Evolutionary conservation across 2,888 invertebrate species (phyloP).

Genomic region (Meghimatium bilineatum): DNA sequence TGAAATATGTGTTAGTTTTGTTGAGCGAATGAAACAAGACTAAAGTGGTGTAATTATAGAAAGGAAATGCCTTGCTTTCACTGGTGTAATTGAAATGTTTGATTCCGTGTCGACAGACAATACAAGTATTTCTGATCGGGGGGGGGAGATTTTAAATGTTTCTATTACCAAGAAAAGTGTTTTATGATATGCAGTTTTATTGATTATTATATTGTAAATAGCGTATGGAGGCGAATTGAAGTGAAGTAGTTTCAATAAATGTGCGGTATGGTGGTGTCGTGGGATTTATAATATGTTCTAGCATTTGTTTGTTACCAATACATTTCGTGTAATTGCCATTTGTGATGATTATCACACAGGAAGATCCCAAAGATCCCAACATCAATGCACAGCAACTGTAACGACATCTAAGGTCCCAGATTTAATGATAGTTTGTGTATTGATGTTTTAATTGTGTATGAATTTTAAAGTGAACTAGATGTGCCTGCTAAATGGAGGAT

Average conservation of each 20-base stretch:
- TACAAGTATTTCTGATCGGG: neutral
- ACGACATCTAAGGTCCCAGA: too few relatives aligned
- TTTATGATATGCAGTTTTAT: conserved; percentile 12
- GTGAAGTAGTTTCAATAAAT: neutral
- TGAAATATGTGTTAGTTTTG: conserved; percentile 36
- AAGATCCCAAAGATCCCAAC: too few relatives aligned
- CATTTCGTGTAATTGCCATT: too few relatives aligned
- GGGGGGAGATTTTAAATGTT: neutral
- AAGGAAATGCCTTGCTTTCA: conserved; percentile 4
- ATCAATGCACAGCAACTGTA: too few relatives aligned
- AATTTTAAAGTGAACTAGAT: too few relatives aligned
- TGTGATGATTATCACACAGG: too few relatives aligned
- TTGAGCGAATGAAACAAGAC: neutral
- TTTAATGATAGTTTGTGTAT: too few relatives aligned
- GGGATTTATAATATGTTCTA: neutral
- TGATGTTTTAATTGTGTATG: too few relatives aligned
- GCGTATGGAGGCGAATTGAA: neutral
- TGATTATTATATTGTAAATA: neutral
- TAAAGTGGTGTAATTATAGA: conserved; percentile 33
- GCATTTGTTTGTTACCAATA: too few relatives aligned
- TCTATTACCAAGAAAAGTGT: conserved; percentile 20
- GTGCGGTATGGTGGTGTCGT: neutral
- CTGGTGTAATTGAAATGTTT: conserved; percentile 36
- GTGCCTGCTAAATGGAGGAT: too few relatives aligned
- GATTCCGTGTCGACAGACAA: conserved; percentile 28